These are phyloP conservation scores for Cyanistes caeruleus DNA, from an alignment of 2,113 vertebrate species.

Conservation along the genomic window DNA sequence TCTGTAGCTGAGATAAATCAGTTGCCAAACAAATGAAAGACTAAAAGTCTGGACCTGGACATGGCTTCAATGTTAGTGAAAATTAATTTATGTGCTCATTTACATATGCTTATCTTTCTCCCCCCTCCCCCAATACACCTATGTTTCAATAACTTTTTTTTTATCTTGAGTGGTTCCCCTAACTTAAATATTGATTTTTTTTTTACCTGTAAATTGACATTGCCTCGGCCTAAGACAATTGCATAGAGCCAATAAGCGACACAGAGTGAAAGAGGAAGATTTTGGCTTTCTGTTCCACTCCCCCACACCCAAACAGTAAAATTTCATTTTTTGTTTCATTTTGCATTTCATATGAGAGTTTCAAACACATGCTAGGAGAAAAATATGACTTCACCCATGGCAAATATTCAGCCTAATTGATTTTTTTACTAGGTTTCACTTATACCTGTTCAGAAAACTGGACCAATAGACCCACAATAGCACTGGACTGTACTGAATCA, in stretches of 20 bases:
- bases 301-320: background rate
- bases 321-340: background rate
- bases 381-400: background rate
- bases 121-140: background rate
- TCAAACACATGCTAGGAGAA: background rate
- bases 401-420: background rate
- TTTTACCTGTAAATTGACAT: conserved; percentile 19
- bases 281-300: background rate
- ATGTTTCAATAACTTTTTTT: conserved; percentile 6
- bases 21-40: conserved; percentile 25
- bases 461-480: background rate
- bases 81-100: conserved; percentile 54
- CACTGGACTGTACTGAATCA: background rate
- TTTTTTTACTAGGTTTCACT: background rate
- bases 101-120: background rate
- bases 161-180: background rate
- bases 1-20: background rate
- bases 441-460: background rate
- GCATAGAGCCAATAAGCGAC: background rate
- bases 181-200: conserved; percentile 49
- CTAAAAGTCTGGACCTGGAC: background rate
- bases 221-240: conserved; percentile 54
- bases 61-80: conserved; percentile 25
- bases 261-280: background rate
- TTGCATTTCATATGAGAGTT: background rate